Conservation (phyloP, 1,140 invertebrate genomes). For the Portunus trituberculatus region DNA sequence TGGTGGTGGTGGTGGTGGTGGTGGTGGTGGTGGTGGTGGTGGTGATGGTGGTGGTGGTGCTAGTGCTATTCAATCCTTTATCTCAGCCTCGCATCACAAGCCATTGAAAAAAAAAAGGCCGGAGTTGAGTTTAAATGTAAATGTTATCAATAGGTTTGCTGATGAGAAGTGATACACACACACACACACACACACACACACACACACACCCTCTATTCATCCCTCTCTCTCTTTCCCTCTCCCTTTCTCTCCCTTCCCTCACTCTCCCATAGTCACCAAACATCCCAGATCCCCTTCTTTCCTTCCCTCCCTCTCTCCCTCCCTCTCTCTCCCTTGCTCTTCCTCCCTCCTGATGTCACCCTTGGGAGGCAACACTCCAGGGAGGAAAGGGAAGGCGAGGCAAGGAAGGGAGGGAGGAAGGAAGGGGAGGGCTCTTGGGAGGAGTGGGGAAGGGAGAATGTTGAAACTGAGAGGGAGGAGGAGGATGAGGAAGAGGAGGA, state of each 20-base stretch:
- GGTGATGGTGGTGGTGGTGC: too few relatives aligned
- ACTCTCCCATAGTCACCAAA: background rate
- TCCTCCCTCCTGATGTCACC: background rate
- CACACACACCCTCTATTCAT: background rate
- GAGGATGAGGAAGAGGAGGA: background rate
- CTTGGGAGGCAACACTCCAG: background rate
- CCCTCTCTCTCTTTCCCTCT: background rate
- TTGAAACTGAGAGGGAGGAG: background rate
- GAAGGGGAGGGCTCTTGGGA: background rate
- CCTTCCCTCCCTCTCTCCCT: background rate
- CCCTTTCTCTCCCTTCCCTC: background rate
- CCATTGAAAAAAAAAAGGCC: background rate
- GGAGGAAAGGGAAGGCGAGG: background rate
- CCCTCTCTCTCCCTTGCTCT: background rate
- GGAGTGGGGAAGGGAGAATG: background rate
- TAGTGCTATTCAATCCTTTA: background rate
- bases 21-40: too few relatives aligned
- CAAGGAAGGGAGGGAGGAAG: background rate
- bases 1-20: too few relatives aligned
- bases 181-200: background rate
- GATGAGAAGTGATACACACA: background rate
- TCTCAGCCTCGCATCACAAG: background rate
- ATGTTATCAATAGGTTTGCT: constrained; percentile 44
- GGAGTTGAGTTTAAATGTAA: constrained; percentile 57
- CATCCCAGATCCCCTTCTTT: constrained; percentile 25